Evolutionary conservation across 2,113 vertebrate genomes (phyloP).

Genomic region (Hyaena hyaena): DNA sequence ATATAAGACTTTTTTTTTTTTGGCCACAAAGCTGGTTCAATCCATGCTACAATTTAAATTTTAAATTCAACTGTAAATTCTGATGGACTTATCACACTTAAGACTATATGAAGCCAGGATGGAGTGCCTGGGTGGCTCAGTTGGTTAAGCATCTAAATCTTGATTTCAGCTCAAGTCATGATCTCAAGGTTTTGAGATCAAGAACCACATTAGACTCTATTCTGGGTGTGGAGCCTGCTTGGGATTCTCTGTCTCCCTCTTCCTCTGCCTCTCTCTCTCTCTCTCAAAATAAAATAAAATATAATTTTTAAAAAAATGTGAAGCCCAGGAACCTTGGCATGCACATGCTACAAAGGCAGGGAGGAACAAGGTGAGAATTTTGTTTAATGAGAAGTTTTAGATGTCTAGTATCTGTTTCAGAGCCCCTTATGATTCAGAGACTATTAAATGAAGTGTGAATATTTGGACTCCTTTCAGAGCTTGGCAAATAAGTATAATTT

Average conservation of each 20-base stretch:
- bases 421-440: background rate
- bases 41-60: background rate
- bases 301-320: background rate
- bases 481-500: conserved; percentile 12
- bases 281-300: too few relatives aligned
- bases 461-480: conserved; percentile 33
- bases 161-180: too few relatives aligned
- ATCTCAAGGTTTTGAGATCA: too few relatives aligned
- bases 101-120: background rate
- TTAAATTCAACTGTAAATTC: background rate
- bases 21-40: background rate
- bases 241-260: too few relatives aligned
- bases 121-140: too few relatives aligned
- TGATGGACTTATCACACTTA: background rate
- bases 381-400: background rate
- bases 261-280: too few relatives aligned
- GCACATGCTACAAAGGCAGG: background rate
- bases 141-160: too few relatives aligned
- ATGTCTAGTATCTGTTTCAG: background rate
- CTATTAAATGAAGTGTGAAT: conserved; percentile 41
- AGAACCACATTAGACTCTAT: too few relatives aligned
- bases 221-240: too few relatives aligned
- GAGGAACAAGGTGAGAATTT: background rate
- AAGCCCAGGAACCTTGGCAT: background rate
- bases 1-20: background rate